These are phyloP conservation scores for Anguilla anguilla DNA, from an alignment of 2,797 vertebrate genomes.

Conservation along the genomic window DNA sequence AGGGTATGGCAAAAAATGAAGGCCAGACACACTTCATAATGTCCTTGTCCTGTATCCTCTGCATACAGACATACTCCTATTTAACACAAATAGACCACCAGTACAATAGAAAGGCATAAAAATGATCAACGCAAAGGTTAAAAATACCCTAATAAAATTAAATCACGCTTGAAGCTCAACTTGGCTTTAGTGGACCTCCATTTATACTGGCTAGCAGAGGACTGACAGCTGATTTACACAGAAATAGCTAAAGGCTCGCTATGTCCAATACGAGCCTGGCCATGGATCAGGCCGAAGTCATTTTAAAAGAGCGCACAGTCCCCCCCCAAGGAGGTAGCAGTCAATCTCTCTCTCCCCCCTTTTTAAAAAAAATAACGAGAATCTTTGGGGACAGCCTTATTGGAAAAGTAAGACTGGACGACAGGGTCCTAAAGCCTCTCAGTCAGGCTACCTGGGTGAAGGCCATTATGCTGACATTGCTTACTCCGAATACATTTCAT, in stretches of 20 bases:
- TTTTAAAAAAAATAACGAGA: background rate
- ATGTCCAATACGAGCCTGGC: background rate
- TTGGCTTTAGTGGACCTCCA: background rate
- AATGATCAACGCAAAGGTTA: background rate
- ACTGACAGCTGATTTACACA: background rate
- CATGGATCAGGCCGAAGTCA: background rate
- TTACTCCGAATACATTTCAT: conserved; percentile 32
- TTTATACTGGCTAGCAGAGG: background rate
- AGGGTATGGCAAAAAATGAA: background rate
- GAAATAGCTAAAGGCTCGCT: background rate
- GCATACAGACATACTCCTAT: background rate
- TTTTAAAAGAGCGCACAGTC: background rate
- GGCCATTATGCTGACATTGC: conserved; percentile 24
- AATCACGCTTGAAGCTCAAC: background rate
- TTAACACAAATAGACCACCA: background rate
- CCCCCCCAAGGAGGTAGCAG: background rate
- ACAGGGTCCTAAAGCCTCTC: background rate
- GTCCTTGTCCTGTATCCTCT: background rate
- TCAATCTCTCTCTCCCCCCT: background rate
- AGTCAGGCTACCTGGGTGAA: background rate
- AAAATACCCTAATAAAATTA: background rate
- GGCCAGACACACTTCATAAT: background rate
- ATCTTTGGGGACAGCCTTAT: background rate
- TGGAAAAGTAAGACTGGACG: background rate
- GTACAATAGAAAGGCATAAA: background rate